phyloP scores from a whole-genome alignment of 2,888 invertebrate species.

The Epinotia nisella region DNA sequence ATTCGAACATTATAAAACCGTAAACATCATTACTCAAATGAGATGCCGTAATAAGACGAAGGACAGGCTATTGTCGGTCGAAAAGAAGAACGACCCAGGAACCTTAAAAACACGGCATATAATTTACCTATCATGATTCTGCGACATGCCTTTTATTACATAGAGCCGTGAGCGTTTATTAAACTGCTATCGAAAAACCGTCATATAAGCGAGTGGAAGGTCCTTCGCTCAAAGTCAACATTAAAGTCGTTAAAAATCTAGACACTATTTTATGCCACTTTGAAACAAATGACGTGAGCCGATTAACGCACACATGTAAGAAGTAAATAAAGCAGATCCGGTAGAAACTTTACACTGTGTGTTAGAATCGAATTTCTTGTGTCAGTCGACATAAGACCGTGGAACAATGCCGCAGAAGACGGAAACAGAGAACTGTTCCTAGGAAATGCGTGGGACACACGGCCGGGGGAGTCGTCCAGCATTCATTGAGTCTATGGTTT shows the following conservation, averaged over 20 bases:
- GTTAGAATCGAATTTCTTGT: slow-evolving; percentile 42
- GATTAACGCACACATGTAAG: slow-evolving; percentile 27
- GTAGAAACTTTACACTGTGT: slow-evolving; percentile 41
- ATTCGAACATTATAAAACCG: too few species aligned
- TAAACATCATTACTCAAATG: too few species aligned
- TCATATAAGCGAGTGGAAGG: slow-evolving; percentile 32
- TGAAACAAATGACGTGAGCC: slow-evolving; percentile 27
- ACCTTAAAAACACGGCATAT: not conserved
- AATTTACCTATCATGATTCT: slow-evolving; percentile 25
- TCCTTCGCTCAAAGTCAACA: slow-evolving; percentile 36
- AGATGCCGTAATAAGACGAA: too few species aligned
- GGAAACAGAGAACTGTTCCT: slow-evolving; percentile 43
- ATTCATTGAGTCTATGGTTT: not conserved
- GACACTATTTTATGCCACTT: slow-evolving; percentile 22
- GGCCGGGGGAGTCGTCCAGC: not conserved
- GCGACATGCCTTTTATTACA: slow-evolving; percentile 29
- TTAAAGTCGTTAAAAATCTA: slow-evolving; percentile 27
- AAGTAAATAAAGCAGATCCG: slow-evolving; percentile 38
- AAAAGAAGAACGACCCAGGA: too few species aligned
- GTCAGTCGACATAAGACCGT: slow-evolving; percentile 28
- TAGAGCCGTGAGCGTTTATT: slow-evolving; percentile 27
- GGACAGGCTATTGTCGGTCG: too few species aligned
- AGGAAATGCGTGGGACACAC: slow-evolving; percentile 38
- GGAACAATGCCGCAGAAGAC: slow-evolving; percentile 44
- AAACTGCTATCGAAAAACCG: slow-evolving; percentile 22